A percentile compares a stretch with the other conserved stretches of the same genome.
Evolutionary conservation across 2,797 vertebrate genomes (phyloP).

Genomic region (Pseudomugil gertrudae): DNA sequence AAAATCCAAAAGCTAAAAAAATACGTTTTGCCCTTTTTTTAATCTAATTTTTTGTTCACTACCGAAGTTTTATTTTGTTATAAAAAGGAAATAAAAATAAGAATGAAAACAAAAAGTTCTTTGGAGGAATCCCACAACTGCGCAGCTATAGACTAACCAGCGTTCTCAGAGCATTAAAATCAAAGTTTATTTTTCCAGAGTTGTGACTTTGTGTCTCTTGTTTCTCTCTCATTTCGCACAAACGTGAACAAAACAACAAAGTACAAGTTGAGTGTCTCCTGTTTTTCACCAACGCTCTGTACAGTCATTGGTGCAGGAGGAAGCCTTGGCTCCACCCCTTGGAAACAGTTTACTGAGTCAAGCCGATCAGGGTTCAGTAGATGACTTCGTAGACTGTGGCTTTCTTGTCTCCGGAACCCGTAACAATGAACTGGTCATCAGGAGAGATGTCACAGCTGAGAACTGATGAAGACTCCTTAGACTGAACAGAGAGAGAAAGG

Average conservation of each 20-base stretch:
- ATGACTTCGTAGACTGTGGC: constrained; percentile 92
- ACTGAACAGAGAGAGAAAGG: constrained; percentile 69
- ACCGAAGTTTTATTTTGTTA: constrained; percentile 83
- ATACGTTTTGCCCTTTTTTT: constrained; percentile 60
- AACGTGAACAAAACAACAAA: constrained; percentile 77
- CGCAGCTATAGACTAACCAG: constrained; percentile 78
- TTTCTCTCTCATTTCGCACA: constrained; percentile 65
- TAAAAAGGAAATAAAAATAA: constrained; percentile 49
- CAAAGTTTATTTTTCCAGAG: constrained; percentile 73
- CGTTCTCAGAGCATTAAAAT: constrained; percentile 80
- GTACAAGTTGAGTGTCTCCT: constrained; percentile 70
- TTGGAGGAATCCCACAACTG: constrained; percentile 82
- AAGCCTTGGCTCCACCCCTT: constrained; percentile 50
- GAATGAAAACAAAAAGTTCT: constrained; percentile 75
- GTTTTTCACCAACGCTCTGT: constrained; percentile 65
- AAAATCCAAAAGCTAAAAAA: constrained; percentile 80
- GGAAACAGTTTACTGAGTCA: constrained; percentile 33
- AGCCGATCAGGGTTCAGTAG: constrained; percentile 82
- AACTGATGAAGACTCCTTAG: constrained; percentile 85
- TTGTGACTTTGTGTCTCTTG: constrained; percentile 71
- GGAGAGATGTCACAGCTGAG: constrained; percentile 89
- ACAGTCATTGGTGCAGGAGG: constrained; percentile 74
- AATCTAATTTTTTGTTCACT: constrained; percentile 80
- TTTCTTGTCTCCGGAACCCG: constrained; percentile 91
- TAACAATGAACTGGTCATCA: constrained; percentile 86